phyloP scores from a whole-genome alignment of 2,113 vertebrate genomes.

The Myrmophylax atrothorax region DNA sequence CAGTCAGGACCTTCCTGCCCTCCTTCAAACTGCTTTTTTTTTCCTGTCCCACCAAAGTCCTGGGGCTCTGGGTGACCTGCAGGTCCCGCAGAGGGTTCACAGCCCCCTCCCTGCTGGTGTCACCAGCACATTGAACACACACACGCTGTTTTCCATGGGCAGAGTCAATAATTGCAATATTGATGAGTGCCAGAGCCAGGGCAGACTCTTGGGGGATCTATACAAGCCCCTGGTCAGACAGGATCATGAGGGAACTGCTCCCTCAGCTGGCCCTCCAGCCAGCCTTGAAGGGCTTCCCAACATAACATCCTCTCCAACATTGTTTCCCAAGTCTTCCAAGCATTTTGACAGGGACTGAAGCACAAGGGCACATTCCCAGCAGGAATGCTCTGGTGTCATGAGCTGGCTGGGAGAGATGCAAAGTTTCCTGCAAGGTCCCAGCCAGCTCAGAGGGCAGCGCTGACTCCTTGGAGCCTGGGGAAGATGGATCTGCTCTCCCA shows the following conservation, averaged over 20 bases:
- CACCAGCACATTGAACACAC: not conserved
- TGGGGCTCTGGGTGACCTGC: not conserved
- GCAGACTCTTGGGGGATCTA: not conserved
- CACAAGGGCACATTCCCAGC: not conserved
- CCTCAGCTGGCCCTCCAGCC: not conserved
- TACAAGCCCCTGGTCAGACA: not conserved
- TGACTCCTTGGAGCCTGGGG: not conserved
- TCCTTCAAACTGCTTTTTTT: not conserved
- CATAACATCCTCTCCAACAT: not conserved
- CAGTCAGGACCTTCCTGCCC: not conserved
- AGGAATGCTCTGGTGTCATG: not conserved
- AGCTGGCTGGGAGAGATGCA: not conserved
- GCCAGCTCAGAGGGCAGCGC: not conserved
- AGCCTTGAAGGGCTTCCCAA: not conserved
- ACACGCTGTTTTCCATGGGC: not conserved
- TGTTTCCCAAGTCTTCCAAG: not conserved
- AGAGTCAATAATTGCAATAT: conserved; percentile 9
- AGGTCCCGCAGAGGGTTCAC: not conserved
- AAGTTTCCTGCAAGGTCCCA: not conserved
- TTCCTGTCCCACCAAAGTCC: not conserved
- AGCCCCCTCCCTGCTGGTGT: not conserved
- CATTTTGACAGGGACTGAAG: not conserved
- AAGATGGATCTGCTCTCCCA: not conserved
- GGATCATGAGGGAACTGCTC: not conserved
- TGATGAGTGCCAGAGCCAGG: not conserved